Evolutionary conservation across 1,140 invertebrate genomes (phyloP).

Genomic region (Achroia grisella): DNA sequence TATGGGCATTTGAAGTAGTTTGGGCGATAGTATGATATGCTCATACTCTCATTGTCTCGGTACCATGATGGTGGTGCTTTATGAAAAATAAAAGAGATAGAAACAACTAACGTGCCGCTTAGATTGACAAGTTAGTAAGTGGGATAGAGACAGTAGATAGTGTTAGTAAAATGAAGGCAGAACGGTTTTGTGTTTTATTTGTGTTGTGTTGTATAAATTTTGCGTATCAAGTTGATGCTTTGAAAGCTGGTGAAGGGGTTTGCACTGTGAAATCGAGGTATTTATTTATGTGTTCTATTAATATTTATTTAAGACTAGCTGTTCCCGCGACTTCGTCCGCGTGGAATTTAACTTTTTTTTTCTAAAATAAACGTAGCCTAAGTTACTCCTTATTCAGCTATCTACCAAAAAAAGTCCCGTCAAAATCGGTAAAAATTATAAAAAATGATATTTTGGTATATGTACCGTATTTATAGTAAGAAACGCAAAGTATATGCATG

Average conservation of each 20-base stretch:
- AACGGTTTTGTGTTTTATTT: background rate
- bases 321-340: too few relatives aligned
- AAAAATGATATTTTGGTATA: too few relatives aligned
- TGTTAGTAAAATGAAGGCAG: background rate
- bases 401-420: too few relatives aligned
- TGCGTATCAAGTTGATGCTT: background rate
- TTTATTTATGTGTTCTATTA: background rate
- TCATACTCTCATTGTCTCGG: background rate
- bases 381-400: too few relatives aligned
- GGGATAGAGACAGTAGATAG: background rate
- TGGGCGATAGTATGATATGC: constrained; percentile 1
- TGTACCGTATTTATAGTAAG: too few relatives aligned
- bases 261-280: background rate
- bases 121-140: background rate
- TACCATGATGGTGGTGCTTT: constrained; percentile 3
- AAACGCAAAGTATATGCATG: background rate
- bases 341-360: too few relatives aligned
- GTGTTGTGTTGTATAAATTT: background rate
- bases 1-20: constrained; percentile 8
- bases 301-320: background rate
- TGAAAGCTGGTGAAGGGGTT: background rate
- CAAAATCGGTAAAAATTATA: too few relatives aligned
- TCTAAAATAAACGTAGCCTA: too few relatives aligned
- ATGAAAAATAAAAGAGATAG: too few relatives aligned
- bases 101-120: background rate